Evolutionary conservation across 2,888 invertebrate genomes (phyloP), one percentile per base, ranked within the genome.

Genomic region (Rhodophaea formosa): DNA sequence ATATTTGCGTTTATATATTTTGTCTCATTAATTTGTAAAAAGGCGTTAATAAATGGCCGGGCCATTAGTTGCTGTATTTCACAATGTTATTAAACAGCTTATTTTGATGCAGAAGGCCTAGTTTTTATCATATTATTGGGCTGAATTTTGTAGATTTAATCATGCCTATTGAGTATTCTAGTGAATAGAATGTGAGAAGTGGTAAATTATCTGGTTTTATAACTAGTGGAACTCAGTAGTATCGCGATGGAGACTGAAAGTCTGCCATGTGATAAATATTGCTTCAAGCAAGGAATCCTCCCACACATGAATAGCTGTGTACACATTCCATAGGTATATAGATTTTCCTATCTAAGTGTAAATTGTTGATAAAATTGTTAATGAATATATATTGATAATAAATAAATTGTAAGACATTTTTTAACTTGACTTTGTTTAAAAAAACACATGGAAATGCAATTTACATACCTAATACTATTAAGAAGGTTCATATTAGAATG

Each of bases 181-280:
- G 79, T 82, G 79, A 81, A 66, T 82, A 74, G 79, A 79, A 72
- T 74, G 67, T 71, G 45, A 60, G 64, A 61, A 42, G 54, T 45
- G 53, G 49, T 59, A 54, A 52, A 67, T 60, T 56, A 66, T 67
- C 74, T 77, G 74, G 74, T 76, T 47, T 75, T 71, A 73, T 77
- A 77, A 77, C 77, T 73, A 79, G 74, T 55, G 60, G 63, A 66
- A 59, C 56, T 53, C 49, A 44, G 39, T 56, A 66, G 65, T 78
- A 70, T 74, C 74, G 68, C 67, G 62, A 53, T 64, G 60, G 72
- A 76, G 75, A 79, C 72, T 76, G 75, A 75, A 5, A 23, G 23
- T 23, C 5, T n/a, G n/a, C n/a, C n/a, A n/a, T n/a, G n/a, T n/a
- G n/a, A n/a, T n/a, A n/a, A n/a, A n/a, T n/a, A n/a, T n/a, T n/a